A percentile compares a stretch with the other conserved stretches of the same genome.
Conservation (phyloP, 2,888 invertebrate genomes). For the Ischnura elegans region DNA sequence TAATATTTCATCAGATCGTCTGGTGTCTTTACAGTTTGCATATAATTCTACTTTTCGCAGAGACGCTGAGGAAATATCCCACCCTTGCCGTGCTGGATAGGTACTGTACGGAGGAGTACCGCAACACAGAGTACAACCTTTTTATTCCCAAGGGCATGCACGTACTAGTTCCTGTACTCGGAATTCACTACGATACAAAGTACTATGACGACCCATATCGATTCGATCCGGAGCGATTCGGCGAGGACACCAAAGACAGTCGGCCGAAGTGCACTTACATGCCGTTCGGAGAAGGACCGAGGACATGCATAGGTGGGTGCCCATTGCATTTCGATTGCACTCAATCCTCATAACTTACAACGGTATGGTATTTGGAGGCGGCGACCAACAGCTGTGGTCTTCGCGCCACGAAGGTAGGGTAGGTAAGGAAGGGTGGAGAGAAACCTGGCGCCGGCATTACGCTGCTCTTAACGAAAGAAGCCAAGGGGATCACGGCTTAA, state of each 20-base stretch:
- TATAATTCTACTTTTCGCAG: slow-evolving; percentile 69
- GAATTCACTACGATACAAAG: slow-evolving; percentile 78
- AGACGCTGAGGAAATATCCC: slow-evolving; percentile 74
- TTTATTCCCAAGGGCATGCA: slow-evolving; percentile 74
- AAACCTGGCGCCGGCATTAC: too few species aligned
- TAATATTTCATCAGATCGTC: too few species aligned
- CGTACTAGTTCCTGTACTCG: slow-evolving; percentile 76
- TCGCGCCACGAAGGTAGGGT: too few species aligned
- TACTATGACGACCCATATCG: slow-evolving; percentile 79
- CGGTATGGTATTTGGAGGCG: too few species aligned
- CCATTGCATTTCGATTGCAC: neutral
- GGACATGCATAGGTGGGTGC: slow-evolving; percentile 77
- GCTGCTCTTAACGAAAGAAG: too few species aligned
- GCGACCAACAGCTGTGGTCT: too few species aligned
- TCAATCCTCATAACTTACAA: too few species aligned
- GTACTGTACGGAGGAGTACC: slow-evolving; percentile 70
- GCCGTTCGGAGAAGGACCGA: slow-evolving; percentile 77
- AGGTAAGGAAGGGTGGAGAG: too few species aligned
- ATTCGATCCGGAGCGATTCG: slow-evolving; percentile 80
- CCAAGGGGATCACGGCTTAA: too few species aligned
- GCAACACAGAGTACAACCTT: slow-evolving; percentile 28
- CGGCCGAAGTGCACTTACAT: slow-evolving; percentile 74
- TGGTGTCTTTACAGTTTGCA: too few species aligned
- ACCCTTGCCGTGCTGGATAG: slow-evolving; percentile 71
- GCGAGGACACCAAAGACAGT: slow-evolving; percentile 75